Percentiles rank a stretch among this genome's conserved stretches.
phyloP scores from a whole-genome alignment of 2,888 invertebrate genomes.

The Stenotaenia linearis region DNA sequence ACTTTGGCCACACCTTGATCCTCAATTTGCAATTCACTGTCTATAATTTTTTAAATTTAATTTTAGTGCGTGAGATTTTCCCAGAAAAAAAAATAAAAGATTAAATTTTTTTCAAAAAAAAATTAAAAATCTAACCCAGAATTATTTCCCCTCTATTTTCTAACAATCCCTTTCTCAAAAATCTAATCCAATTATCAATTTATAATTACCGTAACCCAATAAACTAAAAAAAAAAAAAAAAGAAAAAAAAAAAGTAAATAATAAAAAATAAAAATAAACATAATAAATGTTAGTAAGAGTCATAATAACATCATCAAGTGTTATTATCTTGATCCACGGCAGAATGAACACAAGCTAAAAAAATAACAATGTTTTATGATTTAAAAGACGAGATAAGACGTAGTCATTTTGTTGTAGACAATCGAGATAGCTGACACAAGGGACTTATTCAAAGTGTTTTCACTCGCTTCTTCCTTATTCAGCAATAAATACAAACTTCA shows the following conservation, averaged over 20 bases:
- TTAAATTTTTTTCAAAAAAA: background rate
- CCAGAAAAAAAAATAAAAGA: background rate
- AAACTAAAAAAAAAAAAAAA: background rate
- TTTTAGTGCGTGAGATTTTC: background rate
- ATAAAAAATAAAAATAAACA: background rate
- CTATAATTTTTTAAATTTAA: background rate
- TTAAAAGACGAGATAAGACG: background rate
- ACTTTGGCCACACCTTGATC: constrained; percentile 1
- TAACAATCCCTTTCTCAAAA: background rate
- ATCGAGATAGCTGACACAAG: constrained; percentile 10
- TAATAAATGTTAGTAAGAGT: background rate
- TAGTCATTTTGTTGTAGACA: background rate
- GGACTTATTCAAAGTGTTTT: background rate
- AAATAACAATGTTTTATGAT: background rate
- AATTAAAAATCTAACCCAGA: too few species aligned
- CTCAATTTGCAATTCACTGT: constrained; percentile 6
- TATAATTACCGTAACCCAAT: background rate
- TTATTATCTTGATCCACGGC: constrained; percentile 21
- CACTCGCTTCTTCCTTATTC: background rate
- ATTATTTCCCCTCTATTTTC: too few species aligned
- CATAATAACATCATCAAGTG: constrained; percentile 5
- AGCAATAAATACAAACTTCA: background rate
- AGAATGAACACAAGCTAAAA: background rate
- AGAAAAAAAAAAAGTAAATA: background rate
- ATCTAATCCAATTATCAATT: background rate